These are phyloP conservation scores for Sphinx pinastri DNA, from an alignment of 2,888 invertebrate species.

Conservation along the genomic window DNA sequence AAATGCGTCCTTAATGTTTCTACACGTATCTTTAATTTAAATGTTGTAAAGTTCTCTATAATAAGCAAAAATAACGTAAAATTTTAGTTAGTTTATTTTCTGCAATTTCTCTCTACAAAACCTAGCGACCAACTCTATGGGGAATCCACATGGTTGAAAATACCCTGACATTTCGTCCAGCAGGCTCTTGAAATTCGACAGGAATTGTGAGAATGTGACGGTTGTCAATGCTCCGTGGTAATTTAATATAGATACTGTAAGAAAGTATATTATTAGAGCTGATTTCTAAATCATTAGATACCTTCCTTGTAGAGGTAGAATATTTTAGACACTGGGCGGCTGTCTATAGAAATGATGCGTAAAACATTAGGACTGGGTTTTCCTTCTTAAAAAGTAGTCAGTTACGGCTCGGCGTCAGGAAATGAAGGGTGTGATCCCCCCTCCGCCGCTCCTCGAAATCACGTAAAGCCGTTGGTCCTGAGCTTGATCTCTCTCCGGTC, in stretches of 20 bases:
- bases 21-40: too few species aligned
- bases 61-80: not conserved
- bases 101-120: slow-evolving; percentile 42
- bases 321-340: too few species aligned
- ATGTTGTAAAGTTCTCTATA: not conserved
- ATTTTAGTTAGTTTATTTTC: slow-evolving; percentile 33
- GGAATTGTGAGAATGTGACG: slow-evolving; percentile 46
- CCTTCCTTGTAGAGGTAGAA: too few species aligned
- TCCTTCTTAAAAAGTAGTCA: too few species aligned
- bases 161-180: slow-evolving; percentile 53
- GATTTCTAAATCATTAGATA: not conserved
- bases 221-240: slow-evolving; percentile 49
- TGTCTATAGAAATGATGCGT: too few species aligned
- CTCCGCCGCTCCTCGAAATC: too few species aligned
- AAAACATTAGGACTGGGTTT: too few species aligned
- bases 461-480: too few species aligned
- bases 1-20: too few species aligned
- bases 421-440: too few species aligned
- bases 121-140: slow-evolving; percentile 52
- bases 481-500: too few species aligned
- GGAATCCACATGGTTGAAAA: slow-evolving; percentile 55
- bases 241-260: slow-evolving; percentile 50
- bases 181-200: slow-evolving; percentile 44
- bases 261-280: not conserved
- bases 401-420: too few species aligned